Evolutionary conservation across 2,797 vertebrate genomes (phyloP).

Genomic region (Salmo trutta): DNA sequence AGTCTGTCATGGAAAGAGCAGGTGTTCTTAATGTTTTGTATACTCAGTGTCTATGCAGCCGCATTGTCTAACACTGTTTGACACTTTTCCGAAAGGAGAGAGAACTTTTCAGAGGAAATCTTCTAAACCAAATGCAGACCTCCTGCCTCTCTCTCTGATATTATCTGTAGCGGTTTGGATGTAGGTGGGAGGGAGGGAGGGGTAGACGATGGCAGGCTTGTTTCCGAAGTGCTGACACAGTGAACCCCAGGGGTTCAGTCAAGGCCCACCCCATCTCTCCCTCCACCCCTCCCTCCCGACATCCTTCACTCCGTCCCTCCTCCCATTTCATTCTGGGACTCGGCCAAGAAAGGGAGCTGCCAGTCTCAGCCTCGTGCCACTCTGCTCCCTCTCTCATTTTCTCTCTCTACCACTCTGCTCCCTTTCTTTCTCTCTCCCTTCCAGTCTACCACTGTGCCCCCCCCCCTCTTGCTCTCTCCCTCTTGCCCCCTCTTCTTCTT

Average conservation of each 20-base stretch:
- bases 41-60: too few relatives aligned
- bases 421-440: too few relatives aligned
- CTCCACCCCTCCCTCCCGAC: not conserved
- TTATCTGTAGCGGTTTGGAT: not conserved
- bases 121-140: not conserved
- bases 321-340: conserved; percentile 32
- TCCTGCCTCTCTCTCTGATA: not conserved
- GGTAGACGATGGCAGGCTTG: not conserved
- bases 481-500: not conserved
- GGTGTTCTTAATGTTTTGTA: too few relatives aligned
- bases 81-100: not conserved
- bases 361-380: not conserved
- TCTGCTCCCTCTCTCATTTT: not conserved
- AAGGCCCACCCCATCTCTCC: not conserved
- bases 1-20: too few relatives aligned
- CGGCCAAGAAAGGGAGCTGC: conserved; percentile 16
- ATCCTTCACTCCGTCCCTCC: not conserved
- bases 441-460: not conserved
- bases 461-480: not conserved
- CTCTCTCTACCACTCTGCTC: too few relatives aligned
- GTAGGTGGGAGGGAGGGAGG: not conserved
- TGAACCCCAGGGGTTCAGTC: not conserved
- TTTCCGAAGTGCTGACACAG: conserved; percentile 14
- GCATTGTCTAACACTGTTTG: not conserved
- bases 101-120: not conserved